Conservation (phyloP, 2,113 vertebrate species). For the Bagarius yarrelli region DNA sequence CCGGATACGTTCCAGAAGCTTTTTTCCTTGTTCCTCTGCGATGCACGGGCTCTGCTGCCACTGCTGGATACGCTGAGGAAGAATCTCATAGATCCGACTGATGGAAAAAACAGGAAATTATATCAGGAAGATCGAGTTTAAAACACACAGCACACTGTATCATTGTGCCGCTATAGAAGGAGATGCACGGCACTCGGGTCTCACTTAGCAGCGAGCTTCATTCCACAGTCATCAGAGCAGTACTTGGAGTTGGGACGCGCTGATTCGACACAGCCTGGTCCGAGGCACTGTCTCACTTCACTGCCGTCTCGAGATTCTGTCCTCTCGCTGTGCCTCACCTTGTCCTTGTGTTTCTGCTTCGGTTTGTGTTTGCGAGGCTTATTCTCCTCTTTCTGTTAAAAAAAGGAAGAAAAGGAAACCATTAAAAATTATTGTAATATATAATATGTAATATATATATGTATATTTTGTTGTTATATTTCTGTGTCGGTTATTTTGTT, state of each 20-base stretch:
- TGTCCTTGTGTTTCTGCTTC: constrained; percentile 87
- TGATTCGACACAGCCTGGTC: constrained; percentile 80
- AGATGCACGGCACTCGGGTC: constrained; percentile 1
- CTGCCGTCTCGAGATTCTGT: constrained; percentile 71
- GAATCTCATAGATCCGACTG: constrained; percentile 94
- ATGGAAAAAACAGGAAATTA: not conserved
- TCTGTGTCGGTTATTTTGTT: too few relatives aligned
- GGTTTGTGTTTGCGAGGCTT: constrained; percentile 84
- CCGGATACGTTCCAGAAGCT: constrained; percentile 89
- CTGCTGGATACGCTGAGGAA: constrained; percentile 93
- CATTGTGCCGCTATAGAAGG: not conserved
- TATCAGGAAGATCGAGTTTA: not conserved
- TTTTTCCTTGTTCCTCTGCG: constrained; percentile 92
- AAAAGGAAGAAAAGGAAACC: not conserved
- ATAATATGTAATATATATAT: too few relatives aligned
- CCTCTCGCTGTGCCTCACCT: constrained; percentile 78
- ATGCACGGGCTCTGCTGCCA: constrained; percentile 97
- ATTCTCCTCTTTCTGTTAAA: constrained; percentile 76
- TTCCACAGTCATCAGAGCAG: constrained; percentile 89
- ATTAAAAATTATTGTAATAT: too few relatives aligned
- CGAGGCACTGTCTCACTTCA: constrained; percentile 80
- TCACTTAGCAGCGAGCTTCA: constrained; percentile 92
- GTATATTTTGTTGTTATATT: too few relatives aligned
- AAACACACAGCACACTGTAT: not conserved
- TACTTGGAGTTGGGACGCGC: constrained; percentile 82